Evolutionary conservation across 1,140 invertebrate species (phyloP).

Genomic region (Cyclina sinensis): DNA sequence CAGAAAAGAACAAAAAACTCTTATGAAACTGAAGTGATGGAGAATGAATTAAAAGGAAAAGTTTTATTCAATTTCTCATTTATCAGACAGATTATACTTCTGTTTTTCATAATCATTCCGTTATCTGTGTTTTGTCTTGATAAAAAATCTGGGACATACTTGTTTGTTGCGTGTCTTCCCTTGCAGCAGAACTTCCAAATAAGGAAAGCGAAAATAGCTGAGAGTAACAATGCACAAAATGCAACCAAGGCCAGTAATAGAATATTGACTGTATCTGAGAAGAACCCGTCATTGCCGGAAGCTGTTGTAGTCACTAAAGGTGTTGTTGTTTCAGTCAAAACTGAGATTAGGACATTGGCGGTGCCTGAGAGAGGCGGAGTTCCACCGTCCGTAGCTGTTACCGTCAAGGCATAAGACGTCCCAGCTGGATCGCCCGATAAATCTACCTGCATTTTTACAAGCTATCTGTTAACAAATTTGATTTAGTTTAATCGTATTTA

Average conservation of each 20-base stretch:
- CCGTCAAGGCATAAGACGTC: slow-evolving; percentile 8
- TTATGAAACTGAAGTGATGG: no score
- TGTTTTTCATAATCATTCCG: no score
- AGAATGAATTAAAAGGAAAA: no score
- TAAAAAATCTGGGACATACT: no score
- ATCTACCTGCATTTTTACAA: slow-evolving; percentile 45
- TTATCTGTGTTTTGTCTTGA: no score
- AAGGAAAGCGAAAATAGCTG: neutral
- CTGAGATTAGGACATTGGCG: slow-evolving; percentile 6
- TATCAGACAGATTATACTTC: no score
- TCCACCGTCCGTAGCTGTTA: slow-evolving; percentile 62
- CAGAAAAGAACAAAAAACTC: no score
- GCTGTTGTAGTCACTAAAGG: neutral
- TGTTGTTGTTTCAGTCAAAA: slow-evolving; percentile 20
- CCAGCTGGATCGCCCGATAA: slow-evolving; percentile 20
- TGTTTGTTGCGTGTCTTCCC: no score
- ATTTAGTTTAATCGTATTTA: no score
- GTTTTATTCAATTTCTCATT: no score
- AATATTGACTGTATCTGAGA: slow-evolving; percentile 39
- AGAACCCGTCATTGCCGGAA: neutral
- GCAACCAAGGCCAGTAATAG: neutral
- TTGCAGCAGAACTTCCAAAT: slow-evolving; percentile 22
- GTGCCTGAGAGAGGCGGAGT: slow-evolving; percentile 27
- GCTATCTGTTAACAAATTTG: no score
- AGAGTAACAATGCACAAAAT: neutral